Conservation (phyloP, 2,888 invertebrate species). For the Hofmannophila pseudospretella region DNA sequence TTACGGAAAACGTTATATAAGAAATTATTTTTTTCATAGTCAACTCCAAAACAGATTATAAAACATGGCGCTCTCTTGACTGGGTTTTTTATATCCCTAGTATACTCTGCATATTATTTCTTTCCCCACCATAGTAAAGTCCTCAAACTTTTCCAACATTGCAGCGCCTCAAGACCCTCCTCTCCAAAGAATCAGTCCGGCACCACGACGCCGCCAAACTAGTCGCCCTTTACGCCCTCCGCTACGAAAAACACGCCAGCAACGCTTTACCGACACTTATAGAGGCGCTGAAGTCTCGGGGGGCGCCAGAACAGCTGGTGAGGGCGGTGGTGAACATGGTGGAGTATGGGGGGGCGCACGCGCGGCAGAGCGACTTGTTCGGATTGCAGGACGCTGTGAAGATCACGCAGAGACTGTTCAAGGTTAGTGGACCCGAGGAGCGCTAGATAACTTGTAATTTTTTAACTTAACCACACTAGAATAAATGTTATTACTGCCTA, state of each 20-base stretch:
- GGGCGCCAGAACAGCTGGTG: conserved; percentile 23
- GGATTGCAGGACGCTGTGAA: conserved; percentile 90
- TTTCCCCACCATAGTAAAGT: too few species aligned
- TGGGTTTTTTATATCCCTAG: too few species aligned
- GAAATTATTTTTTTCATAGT: too few species aligned
- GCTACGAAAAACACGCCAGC: conserved; percentile 93
- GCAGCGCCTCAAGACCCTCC: conserved; percentile 86
- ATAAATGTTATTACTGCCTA: too few species aligned
- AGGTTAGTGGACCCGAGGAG: too few species aligned
- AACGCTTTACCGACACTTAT: conserved; percentile 86
- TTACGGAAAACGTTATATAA: too few species aligned
- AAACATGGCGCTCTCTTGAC: too few species aligned
- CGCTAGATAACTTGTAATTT: too few species aligned
- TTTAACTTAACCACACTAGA: too few species aligned
- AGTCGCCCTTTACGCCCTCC: conserved; percentile 94
- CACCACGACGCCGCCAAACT: conserved; percentile 91
- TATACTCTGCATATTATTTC: too few species aligned
- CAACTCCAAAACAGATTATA: too few species aligned
- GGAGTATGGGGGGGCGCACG: conserved; percentile 91
- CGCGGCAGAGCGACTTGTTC: conserved; percentile 90
- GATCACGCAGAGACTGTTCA: conserved; percentile 93
- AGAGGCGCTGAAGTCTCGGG: conserved; percentile 82
- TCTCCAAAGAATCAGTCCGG: conserved; percentile 84
- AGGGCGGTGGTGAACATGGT: conserved; percentile 82
- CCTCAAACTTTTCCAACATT: too few species aligned